phyloP scores from a whole-genome alignment of 2,113 vertebrate species.

The Thunnus thynnus region DNA sequence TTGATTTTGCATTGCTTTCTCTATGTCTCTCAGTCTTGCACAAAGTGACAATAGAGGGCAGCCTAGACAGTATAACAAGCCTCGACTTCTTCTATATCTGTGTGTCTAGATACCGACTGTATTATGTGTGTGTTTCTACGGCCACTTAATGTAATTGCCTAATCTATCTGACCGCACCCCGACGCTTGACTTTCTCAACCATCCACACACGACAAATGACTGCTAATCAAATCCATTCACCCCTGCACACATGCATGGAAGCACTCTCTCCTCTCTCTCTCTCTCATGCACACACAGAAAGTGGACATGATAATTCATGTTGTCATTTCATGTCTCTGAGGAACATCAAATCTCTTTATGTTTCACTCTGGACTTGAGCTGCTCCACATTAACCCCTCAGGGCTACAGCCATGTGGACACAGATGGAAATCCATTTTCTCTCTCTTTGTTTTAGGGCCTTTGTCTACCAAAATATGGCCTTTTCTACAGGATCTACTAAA shows the following conservation, averaged over 20 bases:
- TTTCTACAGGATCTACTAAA: background rate
- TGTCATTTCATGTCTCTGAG: slow-evolving; percentile 57
- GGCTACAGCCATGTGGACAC: slow-evolving; percentile 5
- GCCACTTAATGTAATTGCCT: slow-evolving; percentile 19
- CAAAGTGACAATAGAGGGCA: background rate
- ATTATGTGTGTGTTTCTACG: slow-evolving; percentile 4
- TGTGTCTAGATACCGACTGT: background rate
- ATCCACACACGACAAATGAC: slow-evolving; percentile 25
- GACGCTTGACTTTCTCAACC: slow-evolving; percentile 6
- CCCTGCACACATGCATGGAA: background rate
- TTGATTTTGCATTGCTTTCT: background rate
- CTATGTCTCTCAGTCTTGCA: background rate
- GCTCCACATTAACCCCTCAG: slow-evolving; percentile 42
- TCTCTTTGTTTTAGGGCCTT: background rate
- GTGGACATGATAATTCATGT: slow-evolving; percentile 39
- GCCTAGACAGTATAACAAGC: background rate
- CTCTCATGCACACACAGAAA: slow-evolving; percentile 14
- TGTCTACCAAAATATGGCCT: background rate
- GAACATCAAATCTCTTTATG: slow-evolving; percentile 38
- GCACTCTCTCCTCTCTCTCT: slow-evolving; percentile 7
- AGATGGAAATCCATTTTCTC: background rate
- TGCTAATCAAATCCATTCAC: slow-evolving; percentile 51
- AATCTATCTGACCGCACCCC: slow-evolving; percentile 14
- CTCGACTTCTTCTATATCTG: background rate
- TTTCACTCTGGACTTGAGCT: slow-evolving; percentile 30